Conservation (phyloP, 1,140 invertebrate species). For the Bombus confusus region DNA sequence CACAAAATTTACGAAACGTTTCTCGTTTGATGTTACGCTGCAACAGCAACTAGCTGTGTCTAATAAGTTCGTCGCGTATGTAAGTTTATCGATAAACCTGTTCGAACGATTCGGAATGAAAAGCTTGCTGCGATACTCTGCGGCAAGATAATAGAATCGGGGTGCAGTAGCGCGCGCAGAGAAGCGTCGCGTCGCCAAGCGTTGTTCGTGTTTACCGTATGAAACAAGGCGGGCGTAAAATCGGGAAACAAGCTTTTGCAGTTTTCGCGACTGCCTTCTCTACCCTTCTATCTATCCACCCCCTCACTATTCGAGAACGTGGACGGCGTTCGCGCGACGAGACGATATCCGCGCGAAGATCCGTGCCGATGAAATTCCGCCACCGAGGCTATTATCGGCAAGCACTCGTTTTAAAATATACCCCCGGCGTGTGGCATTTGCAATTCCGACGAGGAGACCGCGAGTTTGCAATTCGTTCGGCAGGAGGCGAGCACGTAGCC, state of each 20-base stretch:
- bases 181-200: neutral
- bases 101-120: no score
- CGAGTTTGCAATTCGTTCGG: slow-evolving; percentile 72
- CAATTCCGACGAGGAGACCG: slow-evolving; percentile 75
- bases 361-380: slow-evolving; percentile 59
- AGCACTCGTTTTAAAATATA: slow-evolving; percentile 78
- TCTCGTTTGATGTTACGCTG: no score
- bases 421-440: slow-evolving; percentile 71
- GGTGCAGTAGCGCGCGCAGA: no score
- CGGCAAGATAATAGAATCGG: slow-evolving; percentile 13
- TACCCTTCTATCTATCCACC: neutral
- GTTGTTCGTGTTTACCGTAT: neutral
- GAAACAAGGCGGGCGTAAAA: slow-evolving; percentile 40
- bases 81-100: no score
- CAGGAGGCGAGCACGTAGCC: slow-evolving; percentile 45
- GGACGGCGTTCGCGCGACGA: neutral
- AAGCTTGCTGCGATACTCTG: no score
- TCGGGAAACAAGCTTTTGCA: slow-evolving; percentile 56
- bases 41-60: no score
- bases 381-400: slow-evolving; percentile 73
- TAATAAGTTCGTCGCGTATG: no score
- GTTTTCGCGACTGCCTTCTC: slow-evolving; percentile 25
- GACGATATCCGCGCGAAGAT: slow-evolving; percentile 20
- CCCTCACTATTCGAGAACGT: neutral
- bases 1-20: no score